phyloP scores from a whole-genome alignment of 2,888 invertebrate genomes.

The Drosophila lutescens region DNA sequence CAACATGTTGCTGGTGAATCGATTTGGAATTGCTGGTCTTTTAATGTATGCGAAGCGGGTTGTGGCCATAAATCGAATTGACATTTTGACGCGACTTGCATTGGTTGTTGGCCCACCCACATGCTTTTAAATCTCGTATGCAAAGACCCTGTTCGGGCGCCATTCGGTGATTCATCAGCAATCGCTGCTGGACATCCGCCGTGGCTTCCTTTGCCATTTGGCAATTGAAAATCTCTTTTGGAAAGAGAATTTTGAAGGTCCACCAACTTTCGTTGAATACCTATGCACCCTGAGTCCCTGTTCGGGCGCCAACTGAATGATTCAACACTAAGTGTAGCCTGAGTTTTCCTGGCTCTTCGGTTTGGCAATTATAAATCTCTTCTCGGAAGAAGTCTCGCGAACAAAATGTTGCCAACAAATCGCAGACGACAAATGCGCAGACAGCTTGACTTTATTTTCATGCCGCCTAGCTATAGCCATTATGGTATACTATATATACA shows the following conservation, averaged over 20 bases:
- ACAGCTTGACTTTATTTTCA: conserved; percentile 66
- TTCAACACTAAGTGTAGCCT: too few relatives aligned
- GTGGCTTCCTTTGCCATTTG: conserved; percentile 4
- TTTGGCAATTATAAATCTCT: neutral
- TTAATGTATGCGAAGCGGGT: conserved; percentile 54
- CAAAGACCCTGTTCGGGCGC: conserved; percentile 30
- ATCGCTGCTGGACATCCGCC: conserved; percentile 29
- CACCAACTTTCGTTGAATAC: neutral
- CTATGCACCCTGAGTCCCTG: neutral
- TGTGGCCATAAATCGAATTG: conserved; percentile 63
- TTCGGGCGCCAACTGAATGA: too few relatives aligned
- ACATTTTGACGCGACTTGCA: conserved; percentile 64
- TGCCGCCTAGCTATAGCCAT: conserved; percentile 36
- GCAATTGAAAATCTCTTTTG: neutral
- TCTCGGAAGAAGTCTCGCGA: conserved; percentile 7
- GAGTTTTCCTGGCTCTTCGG: neutral
- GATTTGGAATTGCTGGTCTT: conserved; percentile 18
- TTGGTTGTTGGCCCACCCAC: conserved; percentile 55
- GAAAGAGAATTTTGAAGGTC: neutral
- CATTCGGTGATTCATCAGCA: conserved; percentile 33
- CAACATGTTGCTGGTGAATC: conserved; percentile 40
- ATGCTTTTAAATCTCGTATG: conserved; percentile 45
- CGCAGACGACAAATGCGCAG: conserved; percentile 57
- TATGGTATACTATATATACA: conserved; percentile 22
- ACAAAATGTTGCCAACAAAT: conserved; percentile 49